Percentiles rank a stretch among this genome's conserved stretches.
phyloP scores from a whole-genome alignment of 2,113 vertebrate genomes.

The Micromys minutus region DNA sequence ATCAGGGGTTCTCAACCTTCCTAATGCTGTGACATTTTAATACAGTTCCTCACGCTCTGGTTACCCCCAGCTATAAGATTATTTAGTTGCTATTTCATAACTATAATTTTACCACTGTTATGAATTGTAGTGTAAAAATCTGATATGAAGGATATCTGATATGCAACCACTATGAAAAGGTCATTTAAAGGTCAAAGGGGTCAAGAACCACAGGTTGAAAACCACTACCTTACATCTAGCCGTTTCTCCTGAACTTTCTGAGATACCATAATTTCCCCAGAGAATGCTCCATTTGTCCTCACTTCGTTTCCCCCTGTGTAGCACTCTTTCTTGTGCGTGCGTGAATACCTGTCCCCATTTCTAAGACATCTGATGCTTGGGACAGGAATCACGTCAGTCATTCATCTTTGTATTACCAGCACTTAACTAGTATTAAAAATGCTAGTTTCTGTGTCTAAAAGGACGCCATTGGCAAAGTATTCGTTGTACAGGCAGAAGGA shows the following conservation, averaged over 20 bases:
- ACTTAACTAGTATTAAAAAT: background rate
- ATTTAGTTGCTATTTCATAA: background rate
- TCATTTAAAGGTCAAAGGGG: background rate
- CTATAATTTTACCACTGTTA: background rate
- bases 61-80: background rate
- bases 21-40: background rate
- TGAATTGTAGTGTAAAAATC: background rate
- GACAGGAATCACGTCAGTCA: background rate
- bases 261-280: conserved; percentile 22
- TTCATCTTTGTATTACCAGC: background rate
- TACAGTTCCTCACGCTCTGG: background rate
- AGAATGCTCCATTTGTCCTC: background rate
- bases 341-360: background rate
- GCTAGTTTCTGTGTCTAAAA: background rate
- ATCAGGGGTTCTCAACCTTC: background rate
- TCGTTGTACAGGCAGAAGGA: background rate
- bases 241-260: background rate
- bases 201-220: background rate
- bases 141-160: background rate
- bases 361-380: background rate
- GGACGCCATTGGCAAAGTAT: background rate
- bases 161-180: background rate
- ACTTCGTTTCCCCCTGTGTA: background rate
- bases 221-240: background rate
- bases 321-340: background rate